Evolutionary conservation across 2,797 vertebrate species (phyloP).

Genomic region (Selene dorsalis): DNA sequence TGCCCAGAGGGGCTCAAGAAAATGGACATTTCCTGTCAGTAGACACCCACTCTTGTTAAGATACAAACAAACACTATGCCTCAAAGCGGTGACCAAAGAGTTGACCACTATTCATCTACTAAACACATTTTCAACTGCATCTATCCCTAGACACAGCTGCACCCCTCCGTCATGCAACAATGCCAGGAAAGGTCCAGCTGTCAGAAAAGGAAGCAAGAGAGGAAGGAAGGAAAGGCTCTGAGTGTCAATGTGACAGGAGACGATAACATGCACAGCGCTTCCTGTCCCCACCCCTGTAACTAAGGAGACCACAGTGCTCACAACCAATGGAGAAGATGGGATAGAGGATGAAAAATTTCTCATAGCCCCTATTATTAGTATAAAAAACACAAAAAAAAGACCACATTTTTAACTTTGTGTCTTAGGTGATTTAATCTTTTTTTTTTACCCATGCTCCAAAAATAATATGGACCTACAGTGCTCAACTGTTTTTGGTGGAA

Average conservation of each 20-base stretch:
- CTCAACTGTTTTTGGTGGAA: not conserved
- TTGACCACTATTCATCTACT: conserved; percentile 36
- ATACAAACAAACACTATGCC: not conserved
- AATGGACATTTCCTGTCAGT: conserved; percentile 21
- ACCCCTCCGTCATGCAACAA: conserved; percentile 70
- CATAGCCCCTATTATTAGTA: not conserved
- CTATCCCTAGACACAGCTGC: conserved; percentile 21
- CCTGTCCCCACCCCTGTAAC: conserved; percentile 70
- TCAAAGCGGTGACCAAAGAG: conserved; percentile 5
- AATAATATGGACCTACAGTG: not conserved
- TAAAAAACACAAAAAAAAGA: not conserved
- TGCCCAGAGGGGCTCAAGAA: not conserved
- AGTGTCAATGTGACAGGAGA: conserved; percentile 76
- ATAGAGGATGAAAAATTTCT: conserved; percentile 23
- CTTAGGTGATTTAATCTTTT: conserved; percentile 8
- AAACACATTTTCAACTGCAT: conserved; percentile 43
- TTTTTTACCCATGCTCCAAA: conserved; percentile 21
- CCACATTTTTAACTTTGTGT: not conserved
- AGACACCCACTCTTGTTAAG: conserved; percentile 1
- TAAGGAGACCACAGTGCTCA: conserved; percentile 50
- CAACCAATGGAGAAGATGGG: conserved; percentile 35
- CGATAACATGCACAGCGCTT: conserved; percentile 80
- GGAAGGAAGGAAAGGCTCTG: conserved; percentile 79
- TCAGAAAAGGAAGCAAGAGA: conserved; percentile 71
- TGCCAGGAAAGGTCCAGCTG: conserved; percentile 82